These are phyloP conservation scores for Nannobrachium achirus DNA, from an alignment of 2,113 vertebrate species.

Conservation along the genomic window DNA sequence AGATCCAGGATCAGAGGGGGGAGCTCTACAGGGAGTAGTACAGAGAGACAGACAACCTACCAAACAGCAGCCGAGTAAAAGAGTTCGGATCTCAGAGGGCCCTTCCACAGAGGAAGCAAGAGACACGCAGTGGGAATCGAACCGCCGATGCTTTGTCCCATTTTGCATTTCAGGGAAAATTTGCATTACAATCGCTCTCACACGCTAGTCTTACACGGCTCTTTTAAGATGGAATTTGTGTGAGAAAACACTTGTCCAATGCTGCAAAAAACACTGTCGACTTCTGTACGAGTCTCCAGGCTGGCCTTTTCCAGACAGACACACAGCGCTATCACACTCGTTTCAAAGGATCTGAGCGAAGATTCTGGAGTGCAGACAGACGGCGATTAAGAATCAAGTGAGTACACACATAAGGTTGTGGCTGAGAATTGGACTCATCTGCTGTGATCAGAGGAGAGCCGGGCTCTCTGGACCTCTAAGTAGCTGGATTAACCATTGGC, in stretches of 20 bases:
- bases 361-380: constrained; percentile 19
- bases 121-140: constrained; percentile 33
- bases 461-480: constrained; percentile 57
- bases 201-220: neutral
- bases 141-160: constrained; percentile 12
- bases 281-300: constrained; percentile 8
- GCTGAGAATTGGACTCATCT: constrained; percentile 56
- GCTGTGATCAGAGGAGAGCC: constrained; percentile 64
- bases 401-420: constrained; percentile 30
- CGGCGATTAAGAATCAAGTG: constrained; percentile 46
- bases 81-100: constrained; percentile 49
- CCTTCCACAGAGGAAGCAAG: constrained; percentile 7
- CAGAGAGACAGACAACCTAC: constrained; percentile 57
- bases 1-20: constrained; percentile 70
- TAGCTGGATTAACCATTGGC: constrained; percentile 71
- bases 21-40: constrained; percentile 59
- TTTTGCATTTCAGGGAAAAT: constrained; percentile 9
- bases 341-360: constrained; percentile 25
- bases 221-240: neutral
- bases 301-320: constrained; percentile 26
- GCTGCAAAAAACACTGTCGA: neutral
- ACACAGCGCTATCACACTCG: constrained; percentile 12
- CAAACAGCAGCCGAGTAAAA: constrained; percentile 47
- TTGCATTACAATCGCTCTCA: constrained; percentile 32
- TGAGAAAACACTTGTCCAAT: constrained; percentile 3